Conservation (phyloP, 2,797 vertebrate genomes). For the Semaprochilodus insignis region DNA sequence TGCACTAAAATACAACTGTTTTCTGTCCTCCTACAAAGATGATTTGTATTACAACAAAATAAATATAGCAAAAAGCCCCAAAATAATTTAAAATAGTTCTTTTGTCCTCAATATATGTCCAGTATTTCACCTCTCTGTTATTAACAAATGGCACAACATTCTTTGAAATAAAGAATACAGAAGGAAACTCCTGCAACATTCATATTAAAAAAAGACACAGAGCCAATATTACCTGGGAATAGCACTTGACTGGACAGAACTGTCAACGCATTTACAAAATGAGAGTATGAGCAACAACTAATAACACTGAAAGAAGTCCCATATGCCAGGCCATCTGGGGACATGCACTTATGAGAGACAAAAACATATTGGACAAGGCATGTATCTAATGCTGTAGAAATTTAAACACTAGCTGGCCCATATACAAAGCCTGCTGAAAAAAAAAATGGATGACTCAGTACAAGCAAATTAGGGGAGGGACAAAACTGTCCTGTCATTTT, state of each 20-base stretch:
- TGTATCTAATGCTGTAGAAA: neutral
- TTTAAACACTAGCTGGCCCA: neutral
- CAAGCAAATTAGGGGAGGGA: neutral
- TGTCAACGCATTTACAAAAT: constrained; percentile 67
- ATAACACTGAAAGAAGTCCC: neutral
- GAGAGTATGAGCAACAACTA: neutral
- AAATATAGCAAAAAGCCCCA: constrained; percentile 99
- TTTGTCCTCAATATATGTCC: constrained; percentile 93
- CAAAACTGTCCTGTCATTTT: neutral
- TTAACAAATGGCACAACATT: constrained; percentile 99
- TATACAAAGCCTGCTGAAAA: neutral
- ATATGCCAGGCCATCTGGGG: neutral
- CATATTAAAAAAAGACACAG: constrained; percentile 90
- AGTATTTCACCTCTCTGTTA: constrained; percentile 97
- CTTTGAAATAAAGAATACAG: constrained; percentile 98
- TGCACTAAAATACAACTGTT: constrained; percentile 94
- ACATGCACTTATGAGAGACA: neutral
- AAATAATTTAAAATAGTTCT: constrained; percentile 99
- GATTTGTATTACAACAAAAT: constrained; percentile 99
- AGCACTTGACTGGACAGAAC: constrained; percentile 78
- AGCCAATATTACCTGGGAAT: constrained; percentile 72
- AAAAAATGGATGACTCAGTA: neutral
- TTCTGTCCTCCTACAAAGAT: constrained; percentile 97
- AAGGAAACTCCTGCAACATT: constrained; percentile 96
- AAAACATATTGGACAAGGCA: neutral